Evolutionary conservation across 1,140 invertebrate genomes (phyloP), one percentile per base, ranked within the genome.

Genomic region (Melanaphis sacchari): DNA sequence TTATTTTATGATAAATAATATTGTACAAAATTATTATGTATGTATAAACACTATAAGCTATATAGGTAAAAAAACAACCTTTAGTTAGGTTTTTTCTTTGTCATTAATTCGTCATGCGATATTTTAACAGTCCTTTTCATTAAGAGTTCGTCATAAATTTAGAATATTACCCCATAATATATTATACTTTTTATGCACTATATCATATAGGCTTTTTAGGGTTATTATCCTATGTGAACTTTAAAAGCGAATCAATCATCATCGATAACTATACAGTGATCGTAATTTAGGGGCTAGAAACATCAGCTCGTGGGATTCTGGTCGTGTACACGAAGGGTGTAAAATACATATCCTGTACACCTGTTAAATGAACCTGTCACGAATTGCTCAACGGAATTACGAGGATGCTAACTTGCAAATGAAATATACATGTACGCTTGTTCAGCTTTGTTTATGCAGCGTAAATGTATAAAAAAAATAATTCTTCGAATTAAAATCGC

Each of bases 311-410:
- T 90, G 89, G 89, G 89, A 90, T 90, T 41, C 54, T 41, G 89
- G 38, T n/a, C 5, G 54, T n/a, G 89, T 66, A 54, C 54, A 36
- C 11, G 9, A 9, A 52, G 43, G 43, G 91, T 92, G 46, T 43
- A 46, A n/a, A 84, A 49, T 52, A 52, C 38, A 84, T 82, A 92
- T 92, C 91, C 91, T 52, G 91, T 41, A 36, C 91, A 92, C 91
- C 91, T 92, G 76, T 92, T 92, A 92, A 92, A 92, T 31, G 66
- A 82, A 92, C 91, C 46, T 84, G 91, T 82, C 76, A 92, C 41
- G 43, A 92, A 92, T 92, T 92, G 76, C 76, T 92, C 76, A 91
- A 36, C 66, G 43, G 91, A 92, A 92, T 82, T 82, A 36, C 90
- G 41, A 81, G 36, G 46, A 59, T 38, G 49, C 7, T 49, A 40